Percentiles rank a stretch among this genome's conserved stretches.
These are phyloP conservation scores for Punctoribates punctum DNA, from an alignment of 2,888 invertebrate species.

Conservation along the genomic window DNA sequence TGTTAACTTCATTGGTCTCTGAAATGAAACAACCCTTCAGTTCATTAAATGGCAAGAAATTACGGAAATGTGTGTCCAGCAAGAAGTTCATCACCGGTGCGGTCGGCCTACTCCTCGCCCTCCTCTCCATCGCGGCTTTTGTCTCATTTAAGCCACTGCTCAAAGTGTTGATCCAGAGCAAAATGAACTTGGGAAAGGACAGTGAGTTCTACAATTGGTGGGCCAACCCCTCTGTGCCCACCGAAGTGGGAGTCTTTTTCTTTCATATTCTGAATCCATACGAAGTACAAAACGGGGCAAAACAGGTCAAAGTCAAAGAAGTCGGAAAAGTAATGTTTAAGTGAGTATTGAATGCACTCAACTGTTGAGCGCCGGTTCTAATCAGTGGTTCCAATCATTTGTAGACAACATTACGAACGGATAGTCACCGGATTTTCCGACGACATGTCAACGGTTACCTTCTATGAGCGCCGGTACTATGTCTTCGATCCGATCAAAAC, in stretches of 20 bases:
- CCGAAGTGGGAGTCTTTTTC: slow-evolving; percentile 41
- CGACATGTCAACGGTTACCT: slow-evolving; percentile 39
- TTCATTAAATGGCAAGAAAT: slow-evolving; percentile 24
- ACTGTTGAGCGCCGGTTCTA: not conserved
- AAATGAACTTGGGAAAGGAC: slow-evolving; percentile 27
- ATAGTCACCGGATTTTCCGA: slow-evolving; percentile 30
- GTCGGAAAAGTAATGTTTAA: slow-evolving; percentile 39
- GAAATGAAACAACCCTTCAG: slow-evolving; percentile 20
- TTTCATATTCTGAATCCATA: slow-evolving; percentile 42
- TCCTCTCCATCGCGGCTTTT: not conserved
- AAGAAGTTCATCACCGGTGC: slow-evolving; percentile 12
- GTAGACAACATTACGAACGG: slow-evolving; percentile 38
- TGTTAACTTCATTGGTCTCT: not conserved
- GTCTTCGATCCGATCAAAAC: slow-evolving; percentile 20
- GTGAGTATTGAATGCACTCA: slow-evolving; percentile 25
- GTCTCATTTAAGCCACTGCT: slow-evolving; percentile 6
- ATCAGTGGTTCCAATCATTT: not conserved
- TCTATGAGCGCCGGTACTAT: slow-evolving; percentile 41
- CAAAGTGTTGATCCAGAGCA: slow-evolving; percentile 5
- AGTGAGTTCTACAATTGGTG: slow-evolving; percentile 37
- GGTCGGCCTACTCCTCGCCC: not conserved
- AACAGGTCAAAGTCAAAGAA: slow-evolving; percentile 31
- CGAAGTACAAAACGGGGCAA: slow-evolving; percentile 36
- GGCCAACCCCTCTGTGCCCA: slow-evolving; percentile 38
- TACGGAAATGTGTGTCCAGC: not conserved